Percentiles rank a stretch among this genome's conserved stretches.
These are phyloP conservation scores for Dendrolimus houi DNA, from an alignment of 2,888 invertebrate species.

Conservation along the genomic window DNA sequence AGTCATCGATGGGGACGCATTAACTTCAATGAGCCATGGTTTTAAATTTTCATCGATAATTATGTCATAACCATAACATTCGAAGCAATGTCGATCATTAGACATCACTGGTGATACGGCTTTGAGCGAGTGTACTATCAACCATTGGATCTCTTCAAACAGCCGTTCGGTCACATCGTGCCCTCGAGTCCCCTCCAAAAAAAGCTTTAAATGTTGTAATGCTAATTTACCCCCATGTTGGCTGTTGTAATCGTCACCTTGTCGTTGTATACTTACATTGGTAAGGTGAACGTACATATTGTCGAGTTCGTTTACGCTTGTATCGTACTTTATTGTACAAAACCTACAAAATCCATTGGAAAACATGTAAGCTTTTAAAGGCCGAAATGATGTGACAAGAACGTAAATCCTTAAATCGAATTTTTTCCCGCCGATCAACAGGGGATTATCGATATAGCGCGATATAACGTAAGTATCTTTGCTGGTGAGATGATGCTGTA, in stretches of 20 bases:
- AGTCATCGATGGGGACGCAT: conserved; percentile 95
- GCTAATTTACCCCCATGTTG: conserved; percentile 97
- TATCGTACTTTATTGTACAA: conserved; percentile 95
- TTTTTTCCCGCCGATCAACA: conserved; percentile 94
- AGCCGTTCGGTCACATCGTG: conserved; percentile 91
- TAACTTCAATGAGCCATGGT: conserved; percentile 97
- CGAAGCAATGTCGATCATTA: conserved; percentile 94
- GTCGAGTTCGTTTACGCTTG: conserved; percentile 88
- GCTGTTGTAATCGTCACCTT: conserved; percentile 95
- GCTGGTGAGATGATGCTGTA: conserved; percentile 84
- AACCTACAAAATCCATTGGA: conserved; percentile 95
- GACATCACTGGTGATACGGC: conserved; percentile 95
- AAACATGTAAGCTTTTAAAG: conserved; percentile 93
- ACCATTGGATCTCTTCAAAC: conserved; percentile 92
- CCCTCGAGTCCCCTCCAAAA: conserved; percentile 93
- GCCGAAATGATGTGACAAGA: conserved; percentile 93
- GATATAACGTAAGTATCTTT: conserved; percentile 94
- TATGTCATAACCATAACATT: conserved; percentile 97
- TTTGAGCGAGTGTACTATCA: conserved; percentile 94
- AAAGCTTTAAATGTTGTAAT: conserved; percentile 91
- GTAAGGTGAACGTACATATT: conserved; percentile 97
- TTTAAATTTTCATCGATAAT: conserved; percentile 96
- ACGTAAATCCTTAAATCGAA: conserved; percentile 95
- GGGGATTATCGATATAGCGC: conserved; percentile 95
- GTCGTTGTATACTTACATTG: conserved; percentile 98